Conservation (phyloP, 2,797 vertebrate species). For the Manis javanica region DNA sequence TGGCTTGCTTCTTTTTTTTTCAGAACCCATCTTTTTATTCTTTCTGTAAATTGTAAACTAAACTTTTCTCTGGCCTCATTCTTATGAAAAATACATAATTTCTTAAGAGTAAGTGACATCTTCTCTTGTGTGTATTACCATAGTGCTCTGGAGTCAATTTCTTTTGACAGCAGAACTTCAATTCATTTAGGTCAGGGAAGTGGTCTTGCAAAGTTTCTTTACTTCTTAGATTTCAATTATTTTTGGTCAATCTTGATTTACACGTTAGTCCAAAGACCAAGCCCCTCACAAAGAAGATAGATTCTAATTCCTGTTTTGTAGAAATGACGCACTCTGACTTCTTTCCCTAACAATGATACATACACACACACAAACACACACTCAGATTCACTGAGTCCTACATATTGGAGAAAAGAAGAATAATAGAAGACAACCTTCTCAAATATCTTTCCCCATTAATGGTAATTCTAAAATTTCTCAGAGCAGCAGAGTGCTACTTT, state of each 20-base stretch:
- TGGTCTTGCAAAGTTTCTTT: slow-evolving; percentile 27
- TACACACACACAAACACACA: neutral
- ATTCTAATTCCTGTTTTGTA: slow-evolving; percentile 36
- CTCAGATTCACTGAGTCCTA: neutral
- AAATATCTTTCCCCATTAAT: neutral
- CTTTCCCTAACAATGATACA: neutral
- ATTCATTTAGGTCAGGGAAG: neutral
- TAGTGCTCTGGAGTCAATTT: neutral
- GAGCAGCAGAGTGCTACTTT: neutral
- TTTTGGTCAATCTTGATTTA: slow-evolving; percentile 65
- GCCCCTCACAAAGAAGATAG: neutral
- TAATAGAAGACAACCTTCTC: neutral
- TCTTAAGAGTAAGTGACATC: neutral
- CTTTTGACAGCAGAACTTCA: neutral
- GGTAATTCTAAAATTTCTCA: neutral
- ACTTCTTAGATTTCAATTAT: slow-evolving; percentile 60
- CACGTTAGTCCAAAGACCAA: slow-evolving; percentile 42
- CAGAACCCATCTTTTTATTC: neutral
- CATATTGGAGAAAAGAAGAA: neutral
- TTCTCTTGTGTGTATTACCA: neutral
- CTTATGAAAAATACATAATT: neutral
- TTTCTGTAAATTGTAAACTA: neutral
- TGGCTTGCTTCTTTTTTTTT: neutral
- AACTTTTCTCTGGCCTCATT: neutral
- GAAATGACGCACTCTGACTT: slow-evolving; percentile 37